Evolutionary conservation across 2,888 invertebrate genomes (phyloP).

Genomic region (Rhyacophila evoluta): DNA sequence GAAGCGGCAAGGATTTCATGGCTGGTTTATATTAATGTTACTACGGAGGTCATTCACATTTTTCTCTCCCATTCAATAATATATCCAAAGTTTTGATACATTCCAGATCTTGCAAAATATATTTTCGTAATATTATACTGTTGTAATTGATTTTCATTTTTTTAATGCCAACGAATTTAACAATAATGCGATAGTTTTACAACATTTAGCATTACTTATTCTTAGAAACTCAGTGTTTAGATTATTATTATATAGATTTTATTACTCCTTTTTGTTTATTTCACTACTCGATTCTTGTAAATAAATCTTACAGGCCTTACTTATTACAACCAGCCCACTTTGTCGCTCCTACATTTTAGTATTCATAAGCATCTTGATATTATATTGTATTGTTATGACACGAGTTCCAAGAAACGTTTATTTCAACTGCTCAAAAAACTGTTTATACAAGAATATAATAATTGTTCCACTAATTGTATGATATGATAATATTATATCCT

Average conservation of each 20-base stretch:
- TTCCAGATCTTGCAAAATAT: slow-evolving; percentile 14
- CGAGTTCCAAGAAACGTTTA: slow-evolving; percentile 25
- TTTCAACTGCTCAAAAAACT: slow-evolving; percentile 30
- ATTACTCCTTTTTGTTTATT: background rate
- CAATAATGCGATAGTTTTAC: background rate
- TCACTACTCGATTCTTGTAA: background rate
- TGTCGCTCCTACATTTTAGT: slow-evolving; percentile 38
- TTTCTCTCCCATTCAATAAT: background rate
- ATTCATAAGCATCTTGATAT: slow-evolving; percentile 40
- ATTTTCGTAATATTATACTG: slow-evolving; percentile 24
- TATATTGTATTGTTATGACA: slow-evolving; percentile 27
- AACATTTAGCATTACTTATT: slow-evolving; percentile 19
- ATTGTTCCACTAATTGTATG: slow-evolving; percentile 11
- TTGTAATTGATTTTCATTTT: slow-evolving; percentile 6
- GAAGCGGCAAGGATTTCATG: slow-evolving; percentile 19
- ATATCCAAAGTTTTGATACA: slow-evolving; percentile 12
- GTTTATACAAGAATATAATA: slow-evolving; percentile 28
- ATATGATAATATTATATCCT: slow-evolving; percentile 28
- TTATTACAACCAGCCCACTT: background rate
- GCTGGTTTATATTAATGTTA: slow-evolving; percentile 4
- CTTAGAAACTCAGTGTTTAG: slow-evolving; percentile 2
- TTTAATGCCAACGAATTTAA: slow-evolving; percentile 19
- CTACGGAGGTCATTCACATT: background rate
- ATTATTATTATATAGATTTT: too few species aligned
- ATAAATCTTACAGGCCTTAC: slow-evolving; percentile 2